Evolutionary conservation across 2,888 invertebrate species (phyloP), one percentile per base, ranked within the genome.

Genomic region (Eretmocerus hayati): DNA sequence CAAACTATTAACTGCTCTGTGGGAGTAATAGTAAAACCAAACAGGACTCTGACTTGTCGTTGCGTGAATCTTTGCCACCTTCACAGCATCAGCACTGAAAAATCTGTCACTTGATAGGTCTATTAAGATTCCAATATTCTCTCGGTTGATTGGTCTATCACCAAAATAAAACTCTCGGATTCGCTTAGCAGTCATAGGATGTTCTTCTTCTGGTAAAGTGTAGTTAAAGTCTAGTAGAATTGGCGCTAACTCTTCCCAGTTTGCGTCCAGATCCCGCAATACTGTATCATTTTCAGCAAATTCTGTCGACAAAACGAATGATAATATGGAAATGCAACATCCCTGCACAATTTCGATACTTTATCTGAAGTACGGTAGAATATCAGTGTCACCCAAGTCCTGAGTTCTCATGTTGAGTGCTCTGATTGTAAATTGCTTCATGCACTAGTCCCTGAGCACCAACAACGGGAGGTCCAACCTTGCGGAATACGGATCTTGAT

Each of bases 71-170:
- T 76, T 76, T 0, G 81, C 77, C 9, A 80, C 71, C 50, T 75
- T 75, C 33, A 81, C 79, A 0, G 80, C 77, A 22, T 80, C 81
- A 2, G 69, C 74, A 1, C 74, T 67, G 61, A 85, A 86, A 5
- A 46, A 15, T 9, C 84, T 72, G 64, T 87, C 86, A 1, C 83
- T 75, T 1, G 84, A 72, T 59, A 85, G 77, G 73, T 82, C 66
- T 11, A 64, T 57, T 4, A 67, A 22, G 9, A 46, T 15, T 6
- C 54, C 42, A 3, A 59, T 45, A 23, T 58, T 65, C 11, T 51
- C 48, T 48, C 68, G 72, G 11, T 74, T 71, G 47, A 83, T 76
- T 0, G 75, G 67, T 42, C 75, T 73, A 5, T 73, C 66, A 20
- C 73, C 72, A 37, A 83, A 69, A 60, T 83, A 82, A 43, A 76